Conservation (phyloP, 1,140 invertebrate genomes). For the Solenopsis fugax region DNA sequence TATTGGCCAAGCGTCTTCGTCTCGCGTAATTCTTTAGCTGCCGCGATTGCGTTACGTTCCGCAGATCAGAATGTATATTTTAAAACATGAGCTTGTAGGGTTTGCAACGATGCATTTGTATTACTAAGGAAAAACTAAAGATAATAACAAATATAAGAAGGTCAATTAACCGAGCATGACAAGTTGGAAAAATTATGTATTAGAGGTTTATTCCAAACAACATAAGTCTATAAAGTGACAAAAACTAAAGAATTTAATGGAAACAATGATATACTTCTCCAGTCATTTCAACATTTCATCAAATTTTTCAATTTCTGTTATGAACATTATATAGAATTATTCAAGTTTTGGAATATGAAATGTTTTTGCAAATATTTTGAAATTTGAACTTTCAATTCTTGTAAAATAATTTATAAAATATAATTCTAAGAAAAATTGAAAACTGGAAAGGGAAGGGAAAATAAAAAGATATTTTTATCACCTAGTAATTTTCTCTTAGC, state of each 20-base stretch:
- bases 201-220: no score
- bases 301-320: background rate
- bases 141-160: no score
- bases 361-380: background rate
- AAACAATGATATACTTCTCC: background rate
- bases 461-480: background rate
- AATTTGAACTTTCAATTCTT: background rate
- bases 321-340: background rate
- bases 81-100: background rate
- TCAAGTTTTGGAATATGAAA: background rate
- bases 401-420: background rate
- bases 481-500: background rate
- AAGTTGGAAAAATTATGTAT: no score
- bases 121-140: background rate
- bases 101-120: background rate
- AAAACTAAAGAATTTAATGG: background rate
- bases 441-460: background rate
- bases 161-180: no score
- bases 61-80: constrained; percentile 1
- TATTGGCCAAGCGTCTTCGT: constrained; percentile 55
- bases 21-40: constrained; percentile 8
- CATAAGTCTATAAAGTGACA: no score
- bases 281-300: background rate
- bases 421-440: background rate
- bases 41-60: background rate